Conservation (phyloP, 2,797 vertebrate genomes). For the Ispidina lecontei region DNA sequence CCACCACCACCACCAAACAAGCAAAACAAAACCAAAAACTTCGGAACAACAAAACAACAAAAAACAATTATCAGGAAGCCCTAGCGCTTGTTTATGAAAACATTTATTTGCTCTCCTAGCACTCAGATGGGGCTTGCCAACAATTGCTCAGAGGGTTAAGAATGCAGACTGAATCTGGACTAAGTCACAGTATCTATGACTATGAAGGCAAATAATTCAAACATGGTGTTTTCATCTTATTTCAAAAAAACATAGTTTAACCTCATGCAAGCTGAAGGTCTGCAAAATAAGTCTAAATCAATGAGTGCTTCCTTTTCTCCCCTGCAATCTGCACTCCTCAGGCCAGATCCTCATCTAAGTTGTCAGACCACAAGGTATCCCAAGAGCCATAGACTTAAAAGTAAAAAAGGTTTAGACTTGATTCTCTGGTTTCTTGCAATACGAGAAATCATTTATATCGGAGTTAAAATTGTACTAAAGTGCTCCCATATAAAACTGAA, state of each 20-base stretch:
- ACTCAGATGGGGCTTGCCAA: constrained; percentile 19
- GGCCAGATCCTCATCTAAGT: constrained; percentile 18
- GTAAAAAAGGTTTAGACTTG: background rate
- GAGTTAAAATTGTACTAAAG: background rate
- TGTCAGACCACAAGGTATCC: background rate
- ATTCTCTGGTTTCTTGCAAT: background rate
- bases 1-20: too few relatives aligned
- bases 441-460: background rate
- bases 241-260: constrained; percentile 30
- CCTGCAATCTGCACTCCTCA: background rate
- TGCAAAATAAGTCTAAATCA: constrained; percentile 2
- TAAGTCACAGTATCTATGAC: constrained; percentile 36
- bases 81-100: constrained; percentile 33
- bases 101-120: background rate
- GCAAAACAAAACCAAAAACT: too few relatives aligned
- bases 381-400: background rate
- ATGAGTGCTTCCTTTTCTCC: background rate
- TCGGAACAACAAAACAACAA: too few relatives aligned
- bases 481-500: background rate
- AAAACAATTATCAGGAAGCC: background rate
- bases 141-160: constrained; percentile 47
- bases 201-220: constrained; percentile 41
- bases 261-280: background rate
- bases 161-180: constrained; percentile 67
- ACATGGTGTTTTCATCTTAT: background rate